Evolutionary conservation across 2,888 invertebrate species (phyloP).

Genomic region (Xylophagus ater): DNA sequence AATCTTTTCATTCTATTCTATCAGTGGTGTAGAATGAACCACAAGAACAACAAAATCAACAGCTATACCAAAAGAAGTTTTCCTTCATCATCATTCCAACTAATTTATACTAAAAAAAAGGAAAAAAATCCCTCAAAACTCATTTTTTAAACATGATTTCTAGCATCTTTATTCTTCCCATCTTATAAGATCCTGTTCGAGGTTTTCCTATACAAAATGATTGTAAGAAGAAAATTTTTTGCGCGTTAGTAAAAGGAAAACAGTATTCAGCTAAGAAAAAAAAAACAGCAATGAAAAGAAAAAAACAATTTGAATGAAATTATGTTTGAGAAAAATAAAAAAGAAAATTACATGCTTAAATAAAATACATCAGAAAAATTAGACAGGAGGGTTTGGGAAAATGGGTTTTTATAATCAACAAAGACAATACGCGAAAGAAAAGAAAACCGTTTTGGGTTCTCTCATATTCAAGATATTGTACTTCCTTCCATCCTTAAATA

Average conservation of each 20-base stretch:
- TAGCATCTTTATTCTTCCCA: too few species aligned
- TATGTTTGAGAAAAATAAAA: conserved; percentile 13
- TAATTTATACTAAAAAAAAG: too few species aligned
- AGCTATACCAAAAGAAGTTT: too few species aligned
- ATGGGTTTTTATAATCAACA: conserved; percentile 16
- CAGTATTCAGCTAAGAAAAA: background rate
- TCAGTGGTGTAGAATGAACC: background rate
- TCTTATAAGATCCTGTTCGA: too few species aligned
- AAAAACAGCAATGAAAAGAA: background rate
- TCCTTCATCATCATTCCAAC: too few species aligned
- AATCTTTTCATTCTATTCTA: conserved; percentile 6
- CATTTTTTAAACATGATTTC: too few species aligned
- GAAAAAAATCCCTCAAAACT: too few species aligned
- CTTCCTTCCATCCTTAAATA: too few species aligned
- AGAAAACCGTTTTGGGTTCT: too few species aligned
- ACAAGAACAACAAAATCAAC: background rate
- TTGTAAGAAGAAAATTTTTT: background rate
- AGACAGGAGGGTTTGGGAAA: conserved; percentile 10
- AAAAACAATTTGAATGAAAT: conserved; percentile 15
- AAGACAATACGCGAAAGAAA: too few species aligned
- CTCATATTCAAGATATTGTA: too few species aligned
- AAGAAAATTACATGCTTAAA: conserved; percentile 17
- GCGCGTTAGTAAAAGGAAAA: background rate
- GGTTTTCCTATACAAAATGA: too few species aligned
- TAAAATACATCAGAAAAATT: conserved; percentile 15